Evolutionary conservation across 2,113 vertebrate genomes (phyloP).

Genomic region (Haliaeetus leucogaster): DNA sequence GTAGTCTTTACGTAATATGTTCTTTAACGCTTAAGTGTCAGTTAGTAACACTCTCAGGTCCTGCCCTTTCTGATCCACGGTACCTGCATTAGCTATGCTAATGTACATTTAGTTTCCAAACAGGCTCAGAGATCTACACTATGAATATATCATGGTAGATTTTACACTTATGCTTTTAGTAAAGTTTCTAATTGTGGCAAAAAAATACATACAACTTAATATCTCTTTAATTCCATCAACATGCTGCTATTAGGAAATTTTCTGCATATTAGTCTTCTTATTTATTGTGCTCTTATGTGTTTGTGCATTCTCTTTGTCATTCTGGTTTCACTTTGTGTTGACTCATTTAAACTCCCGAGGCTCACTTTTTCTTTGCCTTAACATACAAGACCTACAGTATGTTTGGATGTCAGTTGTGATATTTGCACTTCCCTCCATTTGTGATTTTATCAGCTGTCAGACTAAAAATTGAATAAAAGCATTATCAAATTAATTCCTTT

Average conservation of each 20-base stretch:
- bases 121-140: background rate
- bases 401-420: background rate
- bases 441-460: background rate
- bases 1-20: background rate
- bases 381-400: background rate
- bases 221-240: background rate
- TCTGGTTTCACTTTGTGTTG: background rate
- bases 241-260: background rate
- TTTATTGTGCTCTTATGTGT: background rate
- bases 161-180: background rate
- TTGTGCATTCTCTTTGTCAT: background rate
- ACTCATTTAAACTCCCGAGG: background rate
- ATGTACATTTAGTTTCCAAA: rapidly evolving
- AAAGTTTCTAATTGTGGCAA: background rate
- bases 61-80: too few species aligned
- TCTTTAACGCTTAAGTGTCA: background rate
- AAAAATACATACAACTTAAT: background rate
- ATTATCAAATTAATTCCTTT: background rate
- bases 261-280: background rate
- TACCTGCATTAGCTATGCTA: background rate
- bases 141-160: background rate
- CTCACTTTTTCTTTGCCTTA: background rate
- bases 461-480: background rate
- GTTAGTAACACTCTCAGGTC: background rate
- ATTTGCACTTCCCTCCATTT: background rate